Evolutionary conservation across 2,888 invertebrate species (phyloP), one percentile per base, ranked within the genome.

Genomic region (Thysanoteuthis rhombus): DNA sequence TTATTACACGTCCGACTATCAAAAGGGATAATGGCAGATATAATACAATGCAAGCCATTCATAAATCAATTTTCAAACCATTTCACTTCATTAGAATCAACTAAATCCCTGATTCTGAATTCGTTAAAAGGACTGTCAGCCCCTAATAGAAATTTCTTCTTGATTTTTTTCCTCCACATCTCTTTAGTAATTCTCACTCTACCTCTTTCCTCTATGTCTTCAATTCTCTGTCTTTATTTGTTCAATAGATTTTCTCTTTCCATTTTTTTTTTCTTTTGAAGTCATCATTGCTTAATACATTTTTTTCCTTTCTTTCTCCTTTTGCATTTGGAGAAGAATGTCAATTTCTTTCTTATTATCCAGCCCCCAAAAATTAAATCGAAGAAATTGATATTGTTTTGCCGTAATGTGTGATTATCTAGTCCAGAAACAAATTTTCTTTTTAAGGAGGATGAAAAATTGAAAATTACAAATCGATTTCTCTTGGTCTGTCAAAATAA

Each of bases 1-100:
- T 75, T 75, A 75, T 75, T 75, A 75, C 75, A 75, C n/a, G 75
- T 75, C 75, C 75, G n/a, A 75, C 75, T n/a, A 75, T 75, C 75
- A 75, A 75, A 75, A 75, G 75, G 75, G 36, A 75, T 75, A 75
- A 75, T 75, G 75, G 75, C 75, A 75, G 75, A 75, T 75, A 75
- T 75, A 16, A 36, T 75, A 75, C 75, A 75, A 75, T 75, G 75
- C 75, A 75, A 75, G 75, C n/a, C 75, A 36, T 75, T 75, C 75
- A 75, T 75, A 75, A 75, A 75, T 75, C 75, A 75, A 75, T 75
- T 75, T 75, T 75, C n/a, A n/a, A 75, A 75, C 75, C 75, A 75
- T 75, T 75, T 75, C 75, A 75, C 75, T 75, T 75, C 75, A 75
- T 75, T 75, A 75, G 75, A 75, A 75, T 36, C n/a, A 75, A 75